Base-by-base conservation (phyloP, 2,888 invertebrate species). In the Mythimna ferrago region DNA sequence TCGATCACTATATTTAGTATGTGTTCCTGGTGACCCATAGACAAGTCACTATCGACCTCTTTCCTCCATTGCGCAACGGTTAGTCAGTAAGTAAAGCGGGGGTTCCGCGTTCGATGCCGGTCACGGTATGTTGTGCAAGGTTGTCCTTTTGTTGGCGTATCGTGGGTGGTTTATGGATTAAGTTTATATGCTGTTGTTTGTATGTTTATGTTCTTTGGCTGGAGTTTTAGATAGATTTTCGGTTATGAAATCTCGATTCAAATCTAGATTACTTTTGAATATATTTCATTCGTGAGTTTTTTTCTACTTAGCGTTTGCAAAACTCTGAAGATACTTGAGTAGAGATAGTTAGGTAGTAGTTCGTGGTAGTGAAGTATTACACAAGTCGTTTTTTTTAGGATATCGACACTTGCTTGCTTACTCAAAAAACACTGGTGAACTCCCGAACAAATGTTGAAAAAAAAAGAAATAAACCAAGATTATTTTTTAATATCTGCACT, bases 41-140 rank as follows among this genome's bases (percentile, higher is more conserved):
- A 67, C 68, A 61, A 56, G 48, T 19, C 48, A 48, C 48, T 6
- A 48, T 14, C 51, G 77, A 79, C 79, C 73, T 73, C 72, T 71
- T 70, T 84, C 66, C 76, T 71, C 71, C 41, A 87, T 88, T 88
- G 76, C 76, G 76, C 41, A 85, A 87, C 53, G 51, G 71, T 65
- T 56, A 57, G 76, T 54, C 26, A 16, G 57, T 71, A 53, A 60
- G 26, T 62, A 56, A 44, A 68, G 62, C 54, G 61, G 67, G 53
- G 64, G 86, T 89, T 88, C 86, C 87, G 86, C 71, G 82, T 88
- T 87, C 80, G 84, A 81, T 71, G 82, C 85, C 76, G 71, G 78
- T 77, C 85, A 83, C 85, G 82, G 73, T 16, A 62, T 53, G 54
- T 87, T 88, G 78, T 63, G 82, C 75, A 85, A 88, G 71, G 60